Evolutionary conservation across 2,113 vertebrate species (phyloP).

Genomic region (Zosterops lateralis): DNA sequence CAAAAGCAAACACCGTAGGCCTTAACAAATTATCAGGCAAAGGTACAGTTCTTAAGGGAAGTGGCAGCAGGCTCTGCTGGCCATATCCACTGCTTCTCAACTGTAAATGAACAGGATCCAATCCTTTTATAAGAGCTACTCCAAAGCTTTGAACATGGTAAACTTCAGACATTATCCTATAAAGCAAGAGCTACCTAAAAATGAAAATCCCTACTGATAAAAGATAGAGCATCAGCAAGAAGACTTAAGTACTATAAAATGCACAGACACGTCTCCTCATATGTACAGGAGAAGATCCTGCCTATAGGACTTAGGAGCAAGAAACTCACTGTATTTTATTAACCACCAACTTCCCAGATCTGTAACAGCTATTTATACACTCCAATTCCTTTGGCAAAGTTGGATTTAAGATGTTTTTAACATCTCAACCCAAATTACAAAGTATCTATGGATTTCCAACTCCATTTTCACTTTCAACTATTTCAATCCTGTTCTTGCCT

Average conservation of each 20-base stretch:
- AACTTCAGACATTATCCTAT: not conserved
- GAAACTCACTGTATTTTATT: not conserved
- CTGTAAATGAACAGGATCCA: not conserved
- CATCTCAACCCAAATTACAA: not conserved
- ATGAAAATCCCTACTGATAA: not conserved
- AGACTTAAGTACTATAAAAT: not conserved
- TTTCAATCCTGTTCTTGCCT: not conserved
- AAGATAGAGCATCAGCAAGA: not conserved
- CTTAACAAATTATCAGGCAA: not conserved
- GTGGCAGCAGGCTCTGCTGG: not conserved
- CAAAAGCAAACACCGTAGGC: not conserved
- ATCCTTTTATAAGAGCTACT: not conserved
- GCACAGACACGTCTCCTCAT: not conserved
- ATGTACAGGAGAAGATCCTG: not conserved
- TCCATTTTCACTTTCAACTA: constrained; percentile 32
- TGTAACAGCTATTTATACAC: not conserved
- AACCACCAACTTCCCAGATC: not conserved
- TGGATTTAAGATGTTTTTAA: not conserved
- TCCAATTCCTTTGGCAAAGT: not conserved
- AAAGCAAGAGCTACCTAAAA: not conserved
- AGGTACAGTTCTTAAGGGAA: not conserved
- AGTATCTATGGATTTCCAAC: not conserved
- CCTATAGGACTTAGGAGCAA: not conserved
- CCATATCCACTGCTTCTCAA: not conserved
- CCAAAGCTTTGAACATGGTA: not conserved